Evolutionary conservation across 2,888 invertebrate genomes (phyloP).

Genomic region (Rhamnusium bicolor): DNA sequence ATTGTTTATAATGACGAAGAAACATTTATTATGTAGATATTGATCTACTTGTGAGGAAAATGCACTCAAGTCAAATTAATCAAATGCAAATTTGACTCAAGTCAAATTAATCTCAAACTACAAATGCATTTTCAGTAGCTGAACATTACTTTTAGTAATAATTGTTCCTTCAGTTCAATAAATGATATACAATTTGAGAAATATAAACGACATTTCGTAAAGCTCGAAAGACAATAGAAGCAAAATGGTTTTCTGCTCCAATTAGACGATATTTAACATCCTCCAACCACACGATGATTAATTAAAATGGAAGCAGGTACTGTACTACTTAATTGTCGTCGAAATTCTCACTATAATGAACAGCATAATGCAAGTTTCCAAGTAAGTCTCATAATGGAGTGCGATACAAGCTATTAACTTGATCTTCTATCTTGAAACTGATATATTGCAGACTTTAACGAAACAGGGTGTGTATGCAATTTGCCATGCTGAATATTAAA

Average conservation of each 20-base stretch:
- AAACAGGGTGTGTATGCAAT: conserved; percentile 22
- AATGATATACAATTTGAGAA: no score
- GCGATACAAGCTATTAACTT: conserved; percentile 26
- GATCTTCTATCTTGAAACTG: conserved; percentile 14
- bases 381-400: conserved; percentile 2
- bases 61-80: no score
- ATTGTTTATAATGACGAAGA: no score
- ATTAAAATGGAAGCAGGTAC: conserved; percentile 12
- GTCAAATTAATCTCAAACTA: no score
- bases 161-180: no score
- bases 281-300: neutral
- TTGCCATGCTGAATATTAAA: conserved; percentile 28
- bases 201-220: no score
- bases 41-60: no score
- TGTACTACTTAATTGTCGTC: conserved; percentile 19
- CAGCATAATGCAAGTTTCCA: conserved; percentile 3
- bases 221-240: neutral
- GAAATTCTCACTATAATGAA: neutral
- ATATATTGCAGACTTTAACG: conserved; percentile 24
- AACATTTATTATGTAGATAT: no score
- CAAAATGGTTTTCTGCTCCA: neutral
- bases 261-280: neutral
- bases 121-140: no score
- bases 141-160: no score
- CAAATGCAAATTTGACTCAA: no score